Evolutionary conservation across 2,888 invertebrate species (phyloP).

Genomic region (Timema podura): DNA sequence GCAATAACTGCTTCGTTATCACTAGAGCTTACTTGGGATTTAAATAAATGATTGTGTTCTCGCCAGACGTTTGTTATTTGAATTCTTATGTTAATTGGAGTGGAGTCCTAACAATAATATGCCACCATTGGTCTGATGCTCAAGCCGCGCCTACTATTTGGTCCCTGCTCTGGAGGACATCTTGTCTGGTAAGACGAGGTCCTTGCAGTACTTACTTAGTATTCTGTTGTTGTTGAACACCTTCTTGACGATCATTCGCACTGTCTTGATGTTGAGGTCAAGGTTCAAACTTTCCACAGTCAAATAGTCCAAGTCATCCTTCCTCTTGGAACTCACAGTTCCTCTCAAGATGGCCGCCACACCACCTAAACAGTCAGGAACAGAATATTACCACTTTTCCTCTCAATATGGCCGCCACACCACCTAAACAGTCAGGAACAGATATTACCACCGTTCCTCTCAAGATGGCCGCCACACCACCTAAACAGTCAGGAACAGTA

Average conservation of each 20-base stretch:
- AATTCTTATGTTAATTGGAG: no score
- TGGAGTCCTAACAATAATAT: no score
- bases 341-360: slow-evolving; percentile 57
- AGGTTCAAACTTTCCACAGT: slow-evolving; percentile 59
- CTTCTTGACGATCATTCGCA: slow-evolving; percentile 60
- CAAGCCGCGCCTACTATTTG: no score
- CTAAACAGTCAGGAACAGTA: no score
- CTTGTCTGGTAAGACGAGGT: neutral
- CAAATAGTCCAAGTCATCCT: slow-evolving; percentile 51
- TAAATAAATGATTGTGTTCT: no score
- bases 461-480: slow-evolving; percentile 56
- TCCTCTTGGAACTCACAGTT: slow-evolving; percentile 49
- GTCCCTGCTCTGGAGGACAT: no score
- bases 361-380: slow-evolving; percentile 47
- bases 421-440: slow-evolving; percentile 52
- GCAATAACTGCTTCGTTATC: no score
- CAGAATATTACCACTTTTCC: slow-evolving; percentile 43
- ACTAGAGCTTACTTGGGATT: no score
- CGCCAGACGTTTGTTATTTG: no score
- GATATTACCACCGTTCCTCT: slow-evolving; percentile 53
- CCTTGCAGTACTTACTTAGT: slow-evolving; percentile 52
- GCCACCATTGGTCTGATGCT: no score
- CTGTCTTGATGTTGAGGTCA: slow-evolving; percentile 57
- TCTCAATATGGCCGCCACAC: slow-evolving; percentile 55
- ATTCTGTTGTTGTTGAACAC: slow-evolving; percentile 66